These are phyloP conservation scores for Cactoblastis cactorum DNA, from an alignment of 2,888 invertebrate genomes.

Conservation along the genomic window DNA sequence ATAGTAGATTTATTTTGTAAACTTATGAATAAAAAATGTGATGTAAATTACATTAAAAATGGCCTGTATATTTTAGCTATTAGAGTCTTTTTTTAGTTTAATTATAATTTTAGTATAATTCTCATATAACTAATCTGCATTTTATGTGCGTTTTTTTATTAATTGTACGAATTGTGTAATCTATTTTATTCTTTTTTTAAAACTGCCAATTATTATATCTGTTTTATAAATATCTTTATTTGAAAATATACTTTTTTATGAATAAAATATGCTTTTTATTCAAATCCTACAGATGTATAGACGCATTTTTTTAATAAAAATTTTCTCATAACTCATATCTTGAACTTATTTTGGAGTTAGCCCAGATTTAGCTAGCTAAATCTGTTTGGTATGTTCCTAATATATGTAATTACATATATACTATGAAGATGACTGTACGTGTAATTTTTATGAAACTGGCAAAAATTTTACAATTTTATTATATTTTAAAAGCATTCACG, in stretches of 20 bases:
- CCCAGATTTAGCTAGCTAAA: too few species aligned
- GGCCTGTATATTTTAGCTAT: slow-evolving; percentile 68
- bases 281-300: not conserved
- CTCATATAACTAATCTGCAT: slow-evolving; percentile 33
- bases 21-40: slow-evolving; percentile 41
- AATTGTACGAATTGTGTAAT: slow-evolving; percentile 38
- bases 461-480: too few species aligned
- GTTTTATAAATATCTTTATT: slow-evolving; percentile 59
- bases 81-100: slow-evolving; percentile 40
- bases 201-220: slow-evolving; percentile 64
- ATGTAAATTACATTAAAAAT: slow-evolving; percentile 49
- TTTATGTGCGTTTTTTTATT: slow-evolving; percentile 39
- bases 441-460: too few species aligned
- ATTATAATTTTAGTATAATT: slow-evolving; percentile 34
- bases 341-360: too few species aligned
- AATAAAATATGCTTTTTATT: slow-evolving; percentile 34
- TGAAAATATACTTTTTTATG: slow-evolving; percentile 67
- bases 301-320: too few species aligned
- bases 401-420: too few species aligned
- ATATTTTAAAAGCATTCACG: too few species aligned
- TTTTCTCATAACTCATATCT: too few species aligned
- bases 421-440: too few species aligned
- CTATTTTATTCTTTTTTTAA: slow-evolving; percentile 37
- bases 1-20: slow-evolving; percentile 22
- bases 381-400: too few species aligned